phyloP scores from a whole-genome alignment of 2,113 vertebrate species.

The Entelurus aequoreus region DNA sequence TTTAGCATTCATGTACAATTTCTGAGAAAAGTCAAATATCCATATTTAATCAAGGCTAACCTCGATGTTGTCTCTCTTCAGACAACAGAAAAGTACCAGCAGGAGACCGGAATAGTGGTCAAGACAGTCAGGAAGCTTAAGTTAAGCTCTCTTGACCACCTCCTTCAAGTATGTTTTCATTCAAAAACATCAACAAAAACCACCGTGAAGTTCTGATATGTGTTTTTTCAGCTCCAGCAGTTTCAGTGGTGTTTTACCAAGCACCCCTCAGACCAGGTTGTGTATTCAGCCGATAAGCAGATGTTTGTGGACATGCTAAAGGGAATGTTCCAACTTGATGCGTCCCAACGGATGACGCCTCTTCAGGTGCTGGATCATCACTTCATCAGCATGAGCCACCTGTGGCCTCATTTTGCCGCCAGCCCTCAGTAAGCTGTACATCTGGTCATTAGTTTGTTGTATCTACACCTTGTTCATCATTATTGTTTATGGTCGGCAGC shows the following conservation, averaged over 20 bases:
- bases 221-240: background rate
- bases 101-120: background rate
- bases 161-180: background rate
- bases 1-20: too few relatives aligned
- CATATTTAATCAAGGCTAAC: background rate
- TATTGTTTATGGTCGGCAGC: background rate
- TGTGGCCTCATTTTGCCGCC: slow-evolving; percentile 1
- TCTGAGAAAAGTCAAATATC: too few relatives aligned
- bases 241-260: slow-evolving; percentile 3
- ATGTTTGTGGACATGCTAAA: slow-evolving; percentile 6
- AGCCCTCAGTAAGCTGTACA: background rate
- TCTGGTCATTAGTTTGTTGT: too few relatives aligned
- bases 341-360: background rate
- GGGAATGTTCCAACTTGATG: background rate
- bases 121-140: background rate
- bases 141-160: slow-evolving; percentile 3
- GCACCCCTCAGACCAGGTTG: background rate
- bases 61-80: too few relatives aligned
- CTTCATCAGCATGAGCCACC: slow-evolving; percentile 4
- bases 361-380: background rate
- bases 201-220: background rate
- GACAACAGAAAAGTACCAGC: background rate
- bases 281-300: background rate
- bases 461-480: background rate
- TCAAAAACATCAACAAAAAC: background rate